Base-by-base conservation (phyloP, 2,113 vertebrate species). In the Athene cunicularia region DNA sequence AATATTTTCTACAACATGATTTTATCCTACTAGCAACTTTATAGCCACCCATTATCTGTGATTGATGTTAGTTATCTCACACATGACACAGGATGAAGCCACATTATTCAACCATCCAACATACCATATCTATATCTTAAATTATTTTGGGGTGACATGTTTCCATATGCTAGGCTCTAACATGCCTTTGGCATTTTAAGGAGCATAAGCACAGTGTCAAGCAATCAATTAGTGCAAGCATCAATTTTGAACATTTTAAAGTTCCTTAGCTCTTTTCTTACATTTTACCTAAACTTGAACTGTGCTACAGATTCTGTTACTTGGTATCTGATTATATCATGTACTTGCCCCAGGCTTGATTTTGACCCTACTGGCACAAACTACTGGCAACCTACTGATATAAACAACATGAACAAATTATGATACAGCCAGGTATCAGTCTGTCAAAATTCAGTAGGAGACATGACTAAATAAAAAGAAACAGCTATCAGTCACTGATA, bases 161-260 rank as follows among this genome's bases (percentile, higher is more conserved):
- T 27, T 62, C 33, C 1, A 1, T 53, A 32, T 7, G 9, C 21
- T 52, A 37, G 14, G 5, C 53, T 26, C 15, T 33, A 14, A 74
- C 18, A 35, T 1, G 22, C 19, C 55, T 85, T 62, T 70, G 67
- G 58, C 41, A 84, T 77, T 88, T 87, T 59, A 87, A 60, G 17
- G 11, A 86, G 19, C 0, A 0, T 43, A 75, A 81, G 50, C 41
- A 68, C 3, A 45, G 24, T 24, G 7, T 55, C 43, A 90, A 85
- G 41, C 55, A 70, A 20, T 66, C 68, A 35, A 60, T 32, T 14
- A 55, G 32, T 23, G 80, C 2, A 0, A 70, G 55, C 27, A 70
- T 33, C 39, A 35, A 41, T 20, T 67, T 4, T 35, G n/a, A 84
- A 70, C 4, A 43, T 35, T 59, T 80, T 82, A 20, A 91, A 83